Evolutionary conservation across 2,888 invertebrate species (phyloP).

Genomic region (Cacoxenus indagator): DNA sequence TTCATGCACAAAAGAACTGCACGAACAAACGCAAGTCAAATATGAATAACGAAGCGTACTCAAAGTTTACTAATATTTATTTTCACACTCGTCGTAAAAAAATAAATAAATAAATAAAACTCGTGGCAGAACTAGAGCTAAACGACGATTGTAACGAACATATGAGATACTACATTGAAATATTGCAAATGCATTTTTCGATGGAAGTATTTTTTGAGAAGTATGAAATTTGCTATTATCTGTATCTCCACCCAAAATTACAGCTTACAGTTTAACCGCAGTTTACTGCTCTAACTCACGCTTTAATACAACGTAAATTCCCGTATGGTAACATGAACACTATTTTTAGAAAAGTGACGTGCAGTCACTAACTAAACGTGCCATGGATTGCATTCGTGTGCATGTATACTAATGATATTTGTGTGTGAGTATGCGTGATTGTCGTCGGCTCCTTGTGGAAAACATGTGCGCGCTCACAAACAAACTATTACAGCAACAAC

Average conservation of each 20-base stretch:
- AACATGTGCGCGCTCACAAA: neutral
- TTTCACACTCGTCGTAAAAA: neutral
- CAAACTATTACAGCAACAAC: too few relatives aligned
- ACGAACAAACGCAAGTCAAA: neutral
- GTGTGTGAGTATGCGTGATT: neutral
- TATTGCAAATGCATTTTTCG: too few relatives aligned
- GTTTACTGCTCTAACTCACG: neutral
- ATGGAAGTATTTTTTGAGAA: too few relatives aligned
- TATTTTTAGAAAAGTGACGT: constrained; percentile 17
- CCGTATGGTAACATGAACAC: constrained; percentile 1
- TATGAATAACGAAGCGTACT: constrained; percentile 7
- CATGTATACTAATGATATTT: neutral
- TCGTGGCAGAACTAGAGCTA: neutral
- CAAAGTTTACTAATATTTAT: constrained; percentile 4
- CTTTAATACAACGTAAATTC: neutral
- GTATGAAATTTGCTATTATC: too few relatives aligned
- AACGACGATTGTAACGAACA: neutral
- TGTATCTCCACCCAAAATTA: too few relatives aligned
- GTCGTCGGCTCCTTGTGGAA: neutral
- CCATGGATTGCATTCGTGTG: neutral
- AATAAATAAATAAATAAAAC: too few relatives aligned
- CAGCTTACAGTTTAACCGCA: too few relatives aligned
- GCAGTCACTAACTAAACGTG: too few relatives aligned
- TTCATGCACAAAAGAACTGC: neutral
- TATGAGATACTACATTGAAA: too few relatives aligned